Evolutionary conservation across 1,140 invertebrate species (phyloP).

Genomic region (Gryon sp.): DNA sequence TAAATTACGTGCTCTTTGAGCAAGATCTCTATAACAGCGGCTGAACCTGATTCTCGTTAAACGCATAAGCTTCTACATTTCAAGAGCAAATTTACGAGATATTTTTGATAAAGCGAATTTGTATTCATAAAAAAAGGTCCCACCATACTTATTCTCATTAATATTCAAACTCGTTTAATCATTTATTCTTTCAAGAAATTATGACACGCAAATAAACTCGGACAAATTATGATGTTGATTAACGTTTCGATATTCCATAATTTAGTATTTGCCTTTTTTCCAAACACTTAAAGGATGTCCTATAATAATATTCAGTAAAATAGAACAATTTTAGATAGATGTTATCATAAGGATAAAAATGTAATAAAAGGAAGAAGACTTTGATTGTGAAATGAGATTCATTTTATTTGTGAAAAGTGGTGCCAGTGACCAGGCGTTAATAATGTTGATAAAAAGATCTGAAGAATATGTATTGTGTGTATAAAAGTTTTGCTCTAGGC

Average conservation of each 20-base stretch:
- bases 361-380: slow-evolving; percentile 33
- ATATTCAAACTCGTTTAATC: slow-evolving; percentile 55
- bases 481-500: slow-evolving; percentile 60
- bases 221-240: no score
- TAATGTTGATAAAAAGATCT: slow-evolving; percentile 45
- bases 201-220: slow-evolving; percentile 18
- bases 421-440: slow-evolving; percentile 32
- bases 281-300: no score
- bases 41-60: slow-evolving; percentile 64
- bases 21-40: slow-evolving; percentile 45
- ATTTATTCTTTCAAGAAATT: slow-evolving; percentile 19
- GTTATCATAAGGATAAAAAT: slow-evolving; percentile 5
- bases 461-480: slow-evolving; percentile 29
- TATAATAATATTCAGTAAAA: no score
- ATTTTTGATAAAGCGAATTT: slow-evolving; percentile 63
- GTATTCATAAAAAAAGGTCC: slow-evolving; percentile 30
- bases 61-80: slow-evolving; percentile 51
- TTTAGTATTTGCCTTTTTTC: no score
- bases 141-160: slow-evolving; percentile 33
- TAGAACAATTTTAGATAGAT: no score
- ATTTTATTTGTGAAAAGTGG: slow-evolving; percentile 38
- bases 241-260: no score
- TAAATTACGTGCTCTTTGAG: slow-evolving; percentile 63
- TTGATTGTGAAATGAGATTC: slow-evolving; percentile 14
- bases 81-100: slow-evolving; percentile 61